phyloP scores from a whole-genome alignment of 2,888 invertebrate genomes.

The Drosophila prostipennis region DNA sequence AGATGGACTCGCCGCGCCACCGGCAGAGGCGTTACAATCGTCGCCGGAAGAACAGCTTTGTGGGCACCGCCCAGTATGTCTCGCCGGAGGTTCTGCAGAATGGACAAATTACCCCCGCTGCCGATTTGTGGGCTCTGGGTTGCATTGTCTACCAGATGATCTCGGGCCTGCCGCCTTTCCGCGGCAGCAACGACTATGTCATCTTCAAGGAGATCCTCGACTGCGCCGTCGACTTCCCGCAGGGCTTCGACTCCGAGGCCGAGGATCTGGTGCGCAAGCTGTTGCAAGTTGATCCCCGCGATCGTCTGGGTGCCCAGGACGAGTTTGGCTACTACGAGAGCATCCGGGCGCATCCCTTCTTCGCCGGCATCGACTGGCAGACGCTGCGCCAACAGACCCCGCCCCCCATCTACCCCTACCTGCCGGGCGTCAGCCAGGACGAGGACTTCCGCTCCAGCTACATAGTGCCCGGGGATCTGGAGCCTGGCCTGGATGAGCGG shows the following conservation, averaged over 20 bases:
- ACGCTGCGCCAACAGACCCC: slow-evolving; percentile 91
- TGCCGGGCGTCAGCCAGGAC: slow-evolving; percentile 89
- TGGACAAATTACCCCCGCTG: slow-evolving; percentile 90
- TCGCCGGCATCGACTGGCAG: slow-evolving; percentile 92
- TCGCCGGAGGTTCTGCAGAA: slow-evolving; percentile 97
- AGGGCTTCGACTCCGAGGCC: slow-evolving; percentile 94
- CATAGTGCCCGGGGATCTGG: slow-evolving; percentile 90
- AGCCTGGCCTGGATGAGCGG: slow-evolving; percentile 94
- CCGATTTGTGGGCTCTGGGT: slow-evolving; percentile 98
- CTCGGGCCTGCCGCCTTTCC: slow-evolving; percentile 95
- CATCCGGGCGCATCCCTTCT: slow-evolving; percentile 94
- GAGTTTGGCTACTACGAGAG: slow-evolving; percentile 88
- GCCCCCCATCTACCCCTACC: slow-evolving; percentile 92
- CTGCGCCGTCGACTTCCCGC: slow-evolving; percentile 95
- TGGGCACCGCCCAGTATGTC: slow-evolving; percentile 99
- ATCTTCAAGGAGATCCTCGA: slow-evolving; percentile 98
- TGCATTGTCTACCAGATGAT: slow-evolving; percentile 99
- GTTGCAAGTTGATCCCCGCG: slow-evolving; percentile 91
- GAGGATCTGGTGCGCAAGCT: slow-evolving; percentile 94
- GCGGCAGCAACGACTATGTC: slow-evolving; percentile 96
- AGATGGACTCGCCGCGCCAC: slow-evolving; percentile 58
- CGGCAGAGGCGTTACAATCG: slow-evolving; percentile 84
- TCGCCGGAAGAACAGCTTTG: slow-evolving; percentile 90
- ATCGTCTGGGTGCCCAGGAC: slow-evolving; percentile 93
- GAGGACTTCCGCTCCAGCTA: slow-evolving; percentile 88